Evolutionary conservation across 1,140 invertebrate species (phyloP).

Genomic region (Phymorhynchus buccinoides): DNA sequence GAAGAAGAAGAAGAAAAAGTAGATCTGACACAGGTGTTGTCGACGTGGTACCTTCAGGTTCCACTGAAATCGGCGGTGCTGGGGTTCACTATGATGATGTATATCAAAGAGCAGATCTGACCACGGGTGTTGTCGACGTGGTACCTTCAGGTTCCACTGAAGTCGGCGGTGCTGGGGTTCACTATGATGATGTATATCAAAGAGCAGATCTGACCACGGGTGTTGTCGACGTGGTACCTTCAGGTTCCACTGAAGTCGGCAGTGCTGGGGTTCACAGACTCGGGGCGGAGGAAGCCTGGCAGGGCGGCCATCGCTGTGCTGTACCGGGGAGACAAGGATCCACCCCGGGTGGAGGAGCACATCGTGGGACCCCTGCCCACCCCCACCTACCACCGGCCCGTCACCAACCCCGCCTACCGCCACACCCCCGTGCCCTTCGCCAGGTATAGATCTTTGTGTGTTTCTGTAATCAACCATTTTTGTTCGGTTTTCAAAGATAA

Average conservation of each 20-base stretch:
- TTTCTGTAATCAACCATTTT: too few relatives aligned
- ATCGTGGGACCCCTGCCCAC: conserved; percentile 63
- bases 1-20: too few relatives aligned
- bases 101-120: too few relatives aligned
- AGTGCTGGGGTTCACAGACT: conserved; percentile 59
- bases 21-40: too few relatives aligned
- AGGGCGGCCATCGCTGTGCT: conserved; percentile 64
- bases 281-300: conserved; percentile 52
- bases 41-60: conserved; percentile 43
- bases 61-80: conserved; percentile 65
- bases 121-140: too few relatives aligned
- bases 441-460: too few relatives aligned
- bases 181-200: too few relatives aligned
- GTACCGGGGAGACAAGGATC: conserved; percentile 61
- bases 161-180: conserved; percentile 61
- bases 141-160: conserved; percentile 56
- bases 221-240: too few relatives aligned
- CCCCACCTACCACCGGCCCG: conserved; percentile 52
- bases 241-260: conserved; percentile 63
- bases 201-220: too few relatives aligned
- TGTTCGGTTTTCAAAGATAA: too few relatives aligned
- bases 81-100: too few relatives aligned
- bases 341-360: conserved; percentile 66
- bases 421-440: conserved; percentile 60
- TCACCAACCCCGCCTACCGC: conserved; percentile 60